A percentile compares a stretch with the other conserved stretches of the same genome.
These are phyloP conservation scores for Cricetomys ansorgei DNA, from an alignment of 2,113 vertebrate species.

Conservation along the genomic window DNA sequence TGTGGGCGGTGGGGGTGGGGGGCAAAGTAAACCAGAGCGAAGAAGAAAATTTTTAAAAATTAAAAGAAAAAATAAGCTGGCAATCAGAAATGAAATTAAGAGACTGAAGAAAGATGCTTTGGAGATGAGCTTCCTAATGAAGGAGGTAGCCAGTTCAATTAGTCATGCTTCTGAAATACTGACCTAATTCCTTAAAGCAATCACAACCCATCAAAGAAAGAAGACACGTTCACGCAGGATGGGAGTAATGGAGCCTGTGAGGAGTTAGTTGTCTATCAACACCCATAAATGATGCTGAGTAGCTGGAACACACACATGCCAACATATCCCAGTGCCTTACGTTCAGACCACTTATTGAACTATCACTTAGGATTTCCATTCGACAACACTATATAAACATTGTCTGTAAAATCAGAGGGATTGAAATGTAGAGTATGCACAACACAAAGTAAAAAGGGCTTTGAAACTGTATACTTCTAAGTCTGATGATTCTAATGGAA, in stretches of 20 bases:
- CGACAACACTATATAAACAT: neutral
- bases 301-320: constrained; percentile 40
- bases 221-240: constrained; percentile 29
- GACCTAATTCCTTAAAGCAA: constrained; percentile 62
- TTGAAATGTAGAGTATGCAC: neutral
- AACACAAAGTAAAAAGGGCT: neutral
- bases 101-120: neutral
- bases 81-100: neutral
- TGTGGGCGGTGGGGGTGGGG: no score
- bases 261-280: constrained; percentile 54
- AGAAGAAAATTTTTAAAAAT: neutral
- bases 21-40: neutral
- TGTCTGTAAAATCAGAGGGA: constrained; percentile 14
- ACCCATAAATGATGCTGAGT: constrained; percentile 41
- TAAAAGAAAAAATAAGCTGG: neutral
- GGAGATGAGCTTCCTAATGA: constrained; percentile 61
- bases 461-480: neutral
- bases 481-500: neutral
- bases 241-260: constrained; percentile 50
- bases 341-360: constrained; percentile 24
- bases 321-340: constrained; percentile 9
- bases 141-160: constrained; percentile 55
- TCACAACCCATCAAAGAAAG: neutral
- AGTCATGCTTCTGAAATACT: constrained; percentile 62
- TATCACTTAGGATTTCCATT: constrained; percentile 24